Conservation (phyloP, 2,888 invertebrate species). For the Epistrophe eligans region DNA sequence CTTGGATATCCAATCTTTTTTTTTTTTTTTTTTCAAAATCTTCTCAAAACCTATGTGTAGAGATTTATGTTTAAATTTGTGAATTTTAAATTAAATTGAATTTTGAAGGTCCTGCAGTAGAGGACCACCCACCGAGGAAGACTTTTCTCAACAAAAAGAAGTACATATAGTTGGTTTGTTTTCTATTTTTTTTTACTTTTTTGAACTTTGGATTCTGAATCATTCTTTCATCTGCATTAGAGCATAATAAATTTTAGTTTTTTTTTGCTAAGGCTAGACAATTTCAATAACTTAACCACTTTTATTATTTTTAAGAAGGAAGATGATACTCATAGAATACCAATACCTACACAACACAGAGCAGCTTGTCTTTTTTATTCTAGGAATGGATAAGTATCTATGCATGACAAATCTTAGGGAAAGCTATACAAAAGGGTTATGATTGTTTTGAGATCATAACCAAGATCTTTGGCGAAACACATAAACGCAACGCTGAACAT, state of each 20-base stretch:
- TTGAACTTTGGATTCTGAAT: neutral
- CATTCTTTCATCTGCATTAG: conserved; percentile 43
- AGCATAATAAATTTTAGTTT: conserved; percentile 41
- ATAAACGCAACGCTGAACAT: no score
- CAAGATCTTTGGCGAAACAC: no score
- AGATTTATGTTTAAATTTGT: conserved; percentile 3
- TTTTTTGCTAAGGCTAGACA: conserved; percentile 3
- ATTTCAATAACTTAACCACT: neutral
- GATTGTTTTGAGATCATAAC: no score
- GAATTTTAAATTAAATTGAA: conserved; percentile 35
- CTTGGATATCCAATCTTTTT: neutral
- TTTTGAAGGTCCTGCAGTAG: conserved; percentile 10
- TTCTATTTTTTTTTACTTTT: neutral
- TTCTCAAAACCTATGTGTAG: neutral
- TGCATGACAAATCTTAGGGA: no score
- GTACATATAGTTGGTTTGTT: neutral
- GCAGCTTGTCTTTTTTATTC: no score
- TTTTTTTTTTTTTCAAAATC: neutral
- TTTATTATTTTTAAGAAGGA: neutral
- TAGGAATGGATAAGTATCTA: no score
- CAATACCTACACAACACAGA: no score
- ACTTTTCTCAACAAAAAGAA: neutral
- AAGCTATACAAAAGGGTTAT: no score
- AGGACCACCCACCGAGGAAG: conserved; percentile 30
- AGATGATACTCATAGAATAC: no score